Evolutionary conservation across 2,113 vertebrate genomes (phyloP).

Genomic region (Scomber scombrus): DNA sequence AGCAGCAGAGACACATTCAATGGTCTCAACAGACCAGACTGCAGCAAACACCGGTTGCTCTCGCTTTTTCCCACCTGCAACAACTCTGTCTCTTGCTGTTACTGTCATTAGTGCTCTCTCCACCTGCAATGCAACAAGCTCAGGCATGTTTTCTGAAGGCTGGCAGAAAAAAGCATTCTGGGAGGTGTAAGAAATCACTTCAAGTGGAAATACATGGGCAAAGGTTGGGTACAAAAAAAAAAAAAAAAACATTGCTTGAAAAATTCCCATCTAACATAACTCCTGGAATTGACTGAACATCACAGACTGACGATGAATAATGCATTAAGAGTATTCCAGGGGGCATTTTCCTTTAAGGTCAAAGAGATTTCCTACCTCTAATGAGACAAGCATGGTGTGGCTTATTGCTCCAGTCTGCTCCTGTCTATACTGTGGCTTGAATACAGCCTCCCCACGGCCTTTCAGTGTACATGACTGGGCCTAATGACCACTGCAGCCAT

Average conservation of each 20-base stretch:
- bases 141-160: conserved; percentile 51
- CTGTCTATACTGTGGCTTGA: conserved; percentile 32
- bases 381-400: conserved; percentile 65
- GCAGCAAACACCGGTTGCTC: conserved; percentile 21
- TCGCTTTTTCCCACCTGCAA: conserved; percentile 37
- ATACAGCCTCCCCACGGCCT: conserved; percentile 45
- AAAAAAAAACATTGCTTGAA: conserved; percentile 14
- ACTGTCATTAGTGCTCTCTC: conserved; percentile 61
- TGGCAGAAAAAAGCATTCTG: conserved; percentile 55
- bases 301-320: conserved; percentile 24
- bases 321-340: conserved; percentile 12
- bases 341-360: conserved; percentile 35
- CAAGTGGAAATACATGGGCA: background rate
- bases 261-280: conserved; percentile 22
- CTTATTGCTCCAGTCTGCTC: conserved; percentile 62
- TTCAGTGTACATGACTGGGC: conserved; percentile 44
- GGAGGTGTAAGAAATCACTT: conserved; percentile 47
- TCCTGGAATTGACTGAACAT: conserved; percentile 25
- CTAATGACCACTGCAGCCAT: conserved; percentile 67
- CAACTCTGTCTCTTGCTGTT: conserved; percentile 22
- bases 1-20: background rate
- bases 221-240: background rate
- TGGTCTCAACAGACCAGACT: conserved; percentile 16
- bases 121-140: conserved; percentile 60
- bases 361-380: conserved; percentile 64